Percentiles rank a stretch among this genome's conserved stretches.
phyloP scores from a whole-genome alignment of 2,797 vertebrate species.

The Paratrypauchen microcephalus region DNA sequence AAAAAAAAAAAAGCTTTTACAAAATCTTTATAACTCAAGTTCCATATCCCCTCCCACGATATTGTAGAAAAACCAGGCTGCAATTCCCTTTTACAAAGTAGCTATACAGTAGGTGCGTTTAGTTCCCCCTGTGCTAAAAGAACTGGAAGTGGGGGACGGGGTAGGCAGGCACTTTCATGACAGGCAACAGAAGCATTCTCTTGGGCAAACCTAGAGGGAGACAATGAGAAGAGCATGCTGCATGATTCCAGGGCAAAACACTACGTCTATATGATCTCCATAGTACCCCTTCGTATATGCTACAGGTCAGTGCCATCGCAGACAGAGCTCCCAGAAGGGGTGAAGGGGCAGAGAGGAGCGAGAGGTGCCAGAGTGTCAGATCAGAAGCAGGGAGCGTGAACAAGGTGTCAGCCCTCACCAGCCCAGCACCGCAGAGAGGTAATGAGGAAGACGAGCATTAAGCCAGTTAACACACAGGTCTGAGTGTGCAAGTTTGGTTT shows the following conservation, averaged over 20 bases:
- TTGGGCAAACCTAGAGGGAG: conserved; percentile 99
- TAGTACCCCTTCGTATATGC: conserved; percentile 7
- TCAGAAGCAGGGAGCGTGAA: conserved; percentile 63
- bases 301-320: conserved; percentile 24
- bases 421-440: conserved; percentile 16
- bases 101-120: conserved; percentile 40
- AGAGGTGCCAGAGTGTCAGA: conserved; percentile 61
- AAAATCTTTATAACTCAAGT: conserved; percentile 83
- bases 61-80: conserved; percentile 73
- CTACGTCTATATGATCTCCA: conserved; percentile 24
- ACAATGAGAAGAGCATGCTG: conserved; percentile 90
- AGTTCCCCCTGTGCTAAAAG: conserved; percentile 90
- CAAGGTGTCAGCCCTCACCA: conserved; percentile 27
- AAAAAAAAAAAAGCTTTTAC: conserved; percentile 77
- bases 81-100: conserved; percentile 82
- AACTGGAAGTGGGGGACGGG: conserved; percentile 98
- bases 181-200: conserved; percentile 99
- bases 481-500: background rate
- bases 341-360: background rate
- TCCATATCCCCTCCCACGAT: conserved; percentile 66
- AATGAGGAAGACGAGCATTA: conserved; percentile 14
- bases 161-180: conserved; percentile 99
- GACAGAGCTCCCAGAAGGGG: conserved; percentile 26
- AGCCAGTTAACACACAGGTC: background rate
- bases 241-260: conserved; percentile 82